These are phyloP conservation scores for Ypsolopha scabrella DNA, from an alignment of 2,888 invertebrate species.

Conservation along the genomic window DNA sequence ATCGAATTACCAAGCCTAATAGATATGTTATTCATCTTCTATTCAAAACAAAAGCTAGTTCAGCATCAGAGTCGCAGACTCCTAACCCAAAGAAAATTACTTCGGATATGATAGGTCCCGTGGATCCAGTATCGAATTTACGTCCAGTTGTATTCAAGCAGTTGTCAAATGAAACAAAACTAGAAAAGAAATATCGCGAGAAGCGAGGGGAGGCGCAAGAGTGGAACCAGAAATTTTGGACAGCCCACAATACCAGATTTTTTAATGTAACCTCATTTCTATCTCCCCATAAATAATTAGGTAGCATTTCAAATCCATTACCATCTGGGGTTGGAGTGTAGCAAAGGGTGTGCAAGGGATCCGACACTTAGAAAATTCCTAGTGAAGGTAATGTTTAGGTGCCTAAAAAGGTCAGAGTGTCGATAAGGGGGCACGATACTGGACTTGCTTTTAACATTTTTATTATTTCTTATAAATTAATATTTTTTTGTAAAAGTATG, in stretches of 20 bases:
- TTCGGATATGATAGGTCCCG: slow-evolving; percentile 81
- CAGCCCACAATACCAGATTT: slow-evolving; percentile 81
- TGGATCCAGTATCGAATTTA: slow-evolving; percentile 84
- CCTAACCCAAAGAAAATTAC: slow-evolving; percentile 50
- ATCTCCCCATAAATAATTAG: not conserved
- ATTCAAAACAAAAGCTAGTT: not conserved
- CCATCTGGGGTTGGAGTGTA: too few relatives aligned
- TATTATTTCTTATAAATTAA: too few relatives aligned
- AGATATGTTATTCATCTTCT: too few relatives aligned
- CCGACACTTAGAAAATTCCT: too few relatives aligned
- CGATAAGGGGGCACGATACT: too few relatives aligned
- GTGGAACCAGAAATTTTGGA: slow-evolving; percentile 92
- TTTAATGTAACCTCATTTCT: slow-evolving; percentile 50
- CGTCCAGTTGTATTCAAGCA: slow-evolving; percentile 77
- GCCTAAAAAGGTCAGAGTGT: too few relatives aligned
- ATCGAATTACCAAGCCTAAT: too few relatives aligned
- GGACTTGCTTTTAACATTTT: too few relatives aligned
- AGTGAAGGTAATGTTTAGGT: too few relatives aligned
- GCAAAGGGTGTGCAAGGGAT: too few relatives aligned
- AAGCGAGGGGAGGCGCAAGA: slow-evolving; percentile 77
- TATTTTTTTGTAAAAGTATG: too few relatives aligned
- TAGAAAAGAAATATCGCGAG: slow-evolving; percentile 75
- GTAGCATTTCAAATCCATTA: not conserved
- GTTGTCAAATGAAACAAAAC: slow-evolving; percentile 72
- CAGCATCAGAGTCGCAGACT: slow-evolving; percentile 17